These are phyloP conservation scores for Enteromius viviparus DNA, from an alignment of 2,797 vertebrate species.

Conservation along the genomic window DNA sequence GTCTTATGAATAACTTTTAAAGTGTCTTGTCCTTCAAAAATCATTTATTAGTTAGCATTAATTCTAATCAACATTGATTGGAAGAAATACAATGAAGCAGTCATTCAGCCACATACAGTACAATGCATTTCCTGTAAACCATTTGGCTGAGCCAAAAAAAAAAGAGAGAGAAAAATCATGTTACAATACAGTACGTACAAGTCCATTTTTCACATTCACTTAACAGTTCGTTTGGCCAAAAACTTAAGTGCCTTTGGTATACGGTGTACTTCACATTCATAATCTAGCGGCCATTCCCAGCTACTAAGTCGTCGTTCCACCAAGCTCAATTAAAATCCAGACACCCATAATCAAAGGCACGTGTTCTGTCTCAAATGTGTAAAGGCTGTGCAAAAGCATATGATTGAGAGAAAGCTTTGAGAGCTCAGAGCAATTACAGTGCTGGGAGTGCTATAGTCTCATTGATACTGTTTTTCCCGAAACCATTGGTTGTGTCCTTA, in stretches of 20 bases:
- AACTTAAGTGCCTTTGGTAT: slow-evolving; percentile 47
- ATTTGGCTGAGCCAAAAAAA: slow-evolving; percentile 23
- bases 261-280: slow-evolving; percentile 26
- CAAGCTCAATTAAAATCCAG: slow-evolving; percentile 43
- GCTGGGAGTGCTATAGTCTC: slow-evolving; percentile 42
- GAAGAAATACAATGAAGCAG: slow-evolving; percentile 49
- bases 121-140: slow-evolving; percentile 44
- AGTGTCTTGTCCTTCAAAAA: slow-evolving; percentile 24
- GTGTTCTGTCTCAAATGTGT: slow-evolving; percentile 51
- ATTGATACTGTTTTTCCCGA: slow-evolving; percentile 12
- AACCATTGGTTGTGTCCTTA: slow-evolving; percentile 38
- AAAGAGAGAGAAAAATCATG: slow-evolving; percentile 1
- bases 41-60: slow-evolving; percentile 40
- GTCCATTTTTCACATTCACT: slow-evolving; percentile 55
- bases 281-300: slow-evolving; percentile 36
- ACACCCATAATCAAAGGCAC: slow-evolving; percentile 59
- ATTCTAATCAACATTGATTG: slow-evolving; percentile 27
- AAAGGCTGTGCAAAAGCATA: slow-evolving; percentile 58
- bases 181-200: slow-evolving; percentile 48
- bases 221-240: slow-evolving; percentile 48
- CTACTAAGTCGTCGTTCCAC: slow-evolving; percentile 29
- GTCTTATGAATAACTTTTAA: background rate
- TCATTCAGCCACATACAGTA: slow-evolving; percentile 44
- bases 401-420: slow-evolving; percentile 49
- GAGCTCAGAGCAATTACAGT: slow-evolving; percentile 45